Base-by-base conservation (phyloP, 1,140 invertebrate genomes). In the Eulimnadia texana region DNA sequence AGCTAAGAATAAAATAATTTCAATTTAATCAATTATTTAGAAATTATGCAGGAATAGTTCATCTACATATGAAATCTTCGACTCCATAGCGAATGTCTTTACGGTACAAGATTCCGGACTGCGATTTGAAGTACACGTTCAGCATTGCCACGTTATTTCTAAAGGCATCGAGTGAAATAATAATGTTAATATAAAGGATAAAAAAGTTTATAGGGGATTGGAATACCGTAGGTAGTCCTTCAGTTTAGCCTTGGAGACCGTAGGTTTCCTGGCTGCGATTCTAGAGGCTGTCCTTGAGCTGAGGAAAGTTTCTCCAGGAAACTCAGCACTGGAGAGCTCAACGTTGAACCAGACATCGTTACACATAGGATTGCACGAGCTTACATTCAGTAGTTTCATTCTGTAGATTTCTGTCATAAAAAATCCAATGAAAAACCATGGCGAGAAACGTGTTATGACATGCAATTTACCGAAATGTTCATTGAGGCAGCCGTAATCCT, bases 31-130 rank as follows among this genome's bases (percentile, higher is more conserved):
- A n/a, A 13, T 29, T n/a, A 29, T 23, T 1, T 11, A 25, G 20
- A 24, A 56, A 29, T 27, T 13, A 54, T 6, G 19, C 24, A 2
- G 23, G 16, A 27, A 29, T 27, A 27, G 27, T 6, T 20, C 1
- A 13, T 1, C 29, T 57, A 57, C 55, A 57, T 22, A 57, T 57
- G n/a, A 57, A 57, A 19, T 57, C 55, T 33, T 57, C 60, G 6
- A 52, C 29, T 1, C 60, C 60, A 20, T 28, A 61, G 16, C 60
- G 60, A 42, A 55, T 61, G 19, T 61, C 60, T 19, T 28, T 52
- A 13, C 28, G 51, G 50, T 61, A 61, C 24, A 33, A 23, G 13
- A 61, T 29, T 2, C 50, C 60, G 11, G 60, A 23, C 53, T 61
- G 49, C 6, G 19, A 50, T 27, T 54, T 54, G 51, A 53, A 61